These are phyloP conservation scores for Etheostoma perlongum DNA, from an alignment of 2,797 vertebrate species.

Conservation along the genomic window DNA sequence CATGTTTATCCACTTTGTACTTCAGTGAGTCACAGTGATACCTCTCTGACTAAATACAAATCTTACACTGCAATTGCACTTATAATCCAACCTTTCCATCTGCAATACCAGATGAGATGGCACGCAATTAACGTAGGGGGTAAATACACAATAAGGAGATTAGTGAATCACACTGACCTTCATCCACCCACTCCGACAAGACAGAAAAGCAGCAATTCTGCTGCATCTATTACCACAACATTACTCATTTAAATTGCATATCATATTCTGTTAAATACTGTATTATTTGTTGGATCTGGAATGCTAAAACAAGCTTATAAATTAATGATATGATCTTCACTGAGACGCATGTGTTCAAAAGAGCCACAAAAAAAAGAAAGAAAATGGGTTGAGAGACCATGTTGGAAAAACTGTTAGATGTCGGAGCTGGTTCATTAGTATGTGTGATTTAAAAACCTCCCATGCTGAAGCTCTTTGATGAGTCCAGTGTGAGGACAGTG, in stretches of 20 bases:
- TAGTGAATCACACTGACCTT: conserved; percentile 67
- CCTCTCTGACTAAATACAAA: conserved; percentile 51
- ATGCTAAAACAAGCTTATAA: conserved; percentile 67
- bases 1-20: conserved; percentile 11
- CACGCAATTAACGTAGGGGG: conserved; percentile 71
- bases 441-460: conserved; percentile 47
- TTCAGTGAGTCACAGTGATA: conserved; percentile 3
- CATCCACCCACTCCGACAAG: conserved; percentile 54
- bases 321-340: conserved; percentile 65
- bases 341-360: conserved; percentile 49
- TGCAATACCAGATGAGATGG: conserved; percentile 70
- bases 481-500: conserved; percentile 38
- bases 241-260: conserved; percentile 60
- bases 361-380: not conserved
- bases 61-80: conserved; percentile 45
- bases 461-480: conserved; percentile 64
- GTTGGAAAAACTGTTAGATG: conserved; percentile 4
- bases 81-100: conserved; percentile 78
- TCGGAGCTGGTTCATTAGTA: conserved; percentile 46
- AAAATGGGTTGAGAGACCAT: conserved; percentile 18
- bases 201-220: conserved; percentile 25
- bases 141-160: conserved; percentile 69
- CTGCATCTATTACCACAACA: conserved; percentile 44
- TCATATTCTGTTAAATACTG: conserved; percentile 66
- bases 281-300: conserved; percentile 67